A percentile compares a stretch with the other conserved stretches of the same genome.
These are phyloP conservation scores for Cariama cristata DNA, from an alignment of 2,113 vertebrate genomes.

Conservation along the genomic window DNA sequence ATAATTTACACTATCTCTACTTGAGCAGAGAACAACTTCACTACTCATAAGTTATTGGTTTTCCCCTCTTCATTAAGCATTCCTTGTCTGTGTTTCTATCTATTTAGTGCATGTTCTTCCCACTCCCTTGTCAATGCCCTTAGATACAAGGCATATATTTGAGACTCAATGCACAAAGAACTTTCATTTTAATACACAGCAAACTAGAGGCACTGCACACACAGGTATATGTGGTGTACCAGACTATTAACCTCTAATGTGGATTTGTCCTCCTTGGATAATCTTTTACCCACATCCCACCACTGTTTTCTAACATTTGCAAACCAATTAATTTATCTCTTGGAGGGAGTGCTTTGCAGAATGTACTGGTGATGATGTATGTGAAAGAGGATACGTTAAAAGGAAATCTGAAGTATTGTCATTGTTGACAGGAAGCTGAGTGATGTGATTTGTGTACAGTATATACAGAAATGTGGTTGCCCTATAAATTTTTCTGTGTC, in stretches of 20 bases:
- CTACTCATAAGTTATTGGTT: conserved; percentile 42
- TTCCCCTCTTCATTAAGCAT: conserved; percentile 46
- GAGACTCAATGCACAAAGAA: conserved; percentile 1
- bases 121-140: conserved; percentile 13
- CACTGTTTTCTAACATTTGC: not conserved
- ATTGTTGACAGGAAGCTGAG: not conserved
- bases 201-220: not conserved
- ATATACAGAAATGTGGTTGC: not conserved
- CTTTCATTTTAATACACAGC: conserved; percentile 25
- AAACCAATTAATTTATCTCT: not conserved
- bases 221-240: not conserved
- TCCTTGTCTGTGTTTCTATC: conserved; percentile 41
- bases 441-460: not conserved
- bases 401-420: not conserved
- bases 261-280: not conserved
- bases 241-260: not conserved
- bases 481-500: conserved; percentile 31
- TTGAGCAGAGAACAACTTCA: conserved; percentile 32
- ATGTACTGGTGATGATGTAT: not conserved
- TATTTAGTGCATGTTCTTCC: conserved; percentile 53
- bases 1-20: conserved; percentile 37
- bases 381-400: not conserved
- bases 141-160: conserved; percentile 46
- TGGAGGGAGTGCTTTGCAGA: not conserved
- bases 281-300: not conserved